phyloP scores from a whole-genome alignment of 2,113 vertebrate species.

The Hypanus sabinus region DNA sequence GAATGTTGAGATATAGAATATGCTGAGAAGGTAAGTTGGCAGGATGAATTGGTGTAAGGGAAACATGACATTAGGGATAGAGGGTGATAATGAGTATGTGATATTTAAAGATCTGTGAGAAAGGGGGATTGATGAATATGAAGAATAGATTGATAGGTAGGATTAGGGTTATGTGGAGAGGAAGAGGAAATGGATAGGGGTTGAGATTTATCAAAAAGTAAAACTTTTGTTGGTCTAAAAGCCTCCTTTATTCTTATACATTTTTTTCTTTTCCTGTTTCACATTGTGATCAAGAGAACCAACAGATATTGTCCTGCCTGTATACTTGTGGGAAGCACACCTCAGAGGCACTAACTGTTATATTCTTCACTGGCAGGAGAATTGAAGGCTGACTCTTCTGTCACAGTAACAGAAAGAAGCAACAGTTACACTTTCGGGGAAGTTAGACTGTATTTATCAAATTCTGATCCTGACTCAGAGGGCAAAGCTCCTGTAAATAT shows the following conservation, averaged over 20 bases:
- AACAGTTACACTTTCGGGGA: not conserved
- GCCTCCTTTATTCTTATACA: not conserved
- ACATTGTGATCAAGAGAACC: not conserved
- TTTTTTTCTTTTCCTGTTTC: not conserved
- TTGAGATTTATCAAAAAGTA: too few species aligned
- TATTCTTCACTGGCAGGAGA: not conserved
- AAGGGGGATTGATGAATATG: too few species aligned
- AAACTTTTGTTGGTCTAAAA: not conserved
- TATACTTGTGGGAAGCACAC: not conserved
- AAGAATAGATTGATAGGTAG: too few species aligned
- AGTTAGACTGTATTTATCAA: not conserved
- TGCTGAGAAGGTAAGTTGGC: not conserved
- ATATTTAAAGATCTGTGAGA: not conserved
- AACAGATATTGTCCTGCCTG: not conserved
- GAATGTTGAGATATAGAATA: not conserved
- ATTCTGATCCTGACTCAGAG: not conserved
- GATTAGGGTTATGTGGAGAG: too few species aligned
- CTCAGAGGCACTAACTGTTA: not conserved
- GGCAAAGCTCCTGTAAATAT: not conserved
- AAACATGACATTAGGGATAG: not conserved
- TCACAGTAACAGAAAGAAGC: not conserved
- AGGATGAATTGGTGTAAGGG: not conserved
- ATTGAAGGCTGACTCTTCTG: not conserved
- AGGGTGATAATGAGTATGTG: not conserved
- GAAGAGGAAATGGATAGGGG: too few species aligned